These are phyloP conservation scores for Phrynocephalus guinanensis DNA, from an alignment of 2,797 vertebrate genomes.

Conservation along the genomic window DNA sequence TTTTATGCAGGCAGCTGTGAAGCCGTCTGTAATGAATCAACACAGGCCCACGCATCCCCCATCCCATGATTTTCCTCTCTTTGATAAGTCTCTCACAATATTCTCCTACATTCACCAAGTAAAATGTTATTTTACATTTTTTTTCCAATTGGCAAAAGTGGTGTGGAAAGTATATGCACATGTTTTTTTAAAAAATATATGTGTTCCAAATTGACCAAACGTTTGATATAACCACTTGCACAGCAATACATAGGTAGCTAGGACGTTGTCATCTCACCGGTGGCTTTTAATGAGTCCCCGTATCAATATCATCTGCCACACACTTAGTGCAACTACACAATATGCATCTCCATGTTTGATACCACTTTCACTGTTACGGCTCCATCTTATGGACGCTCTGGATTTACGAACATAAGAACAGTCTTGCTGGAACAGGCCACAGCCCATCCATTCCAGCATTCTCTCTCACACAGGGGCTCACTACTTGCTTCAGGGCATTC, in stretches of 20 bases:
- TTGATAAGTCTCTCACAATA: background rate
- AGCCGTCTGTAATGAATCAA: conserved; percentile 65
- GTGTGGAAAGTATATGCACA: no score
- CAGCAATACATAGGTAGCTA: no score
- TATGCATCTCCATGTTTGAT: no score
- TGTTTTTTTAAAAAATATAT: background rate
- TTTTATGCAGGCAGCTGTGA: conserved; percentile 53
- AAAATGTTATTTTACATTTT: background rate
- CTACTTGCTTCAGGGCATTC: no score
- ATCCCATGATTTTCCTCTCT: background rate
- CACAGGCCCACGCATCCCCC: conserved; percentile 28
- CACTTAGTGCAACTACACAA: no score
- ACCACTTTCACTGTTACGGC: no score
- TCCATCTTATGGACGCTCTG: no score
- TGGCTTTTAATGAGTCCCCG: background rate
- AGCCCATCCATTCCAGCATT: no score
- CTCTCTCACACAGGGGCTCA: no score
- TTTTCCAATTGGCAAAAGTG: background rate
- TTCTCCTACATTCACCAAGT: background rate
- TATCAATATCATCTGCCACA: background rate
- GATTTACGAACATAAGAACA: no score
- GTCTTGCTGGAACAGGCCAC: no score
- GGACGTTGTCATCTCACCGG: no score
- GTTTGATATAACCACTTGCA: background rate
- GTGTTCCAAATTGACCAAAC: background rate